Evolutionary conservation across 92 coral and sea anemone species (phyloP).

Genomic region (Actinernus sp.): DNA sequence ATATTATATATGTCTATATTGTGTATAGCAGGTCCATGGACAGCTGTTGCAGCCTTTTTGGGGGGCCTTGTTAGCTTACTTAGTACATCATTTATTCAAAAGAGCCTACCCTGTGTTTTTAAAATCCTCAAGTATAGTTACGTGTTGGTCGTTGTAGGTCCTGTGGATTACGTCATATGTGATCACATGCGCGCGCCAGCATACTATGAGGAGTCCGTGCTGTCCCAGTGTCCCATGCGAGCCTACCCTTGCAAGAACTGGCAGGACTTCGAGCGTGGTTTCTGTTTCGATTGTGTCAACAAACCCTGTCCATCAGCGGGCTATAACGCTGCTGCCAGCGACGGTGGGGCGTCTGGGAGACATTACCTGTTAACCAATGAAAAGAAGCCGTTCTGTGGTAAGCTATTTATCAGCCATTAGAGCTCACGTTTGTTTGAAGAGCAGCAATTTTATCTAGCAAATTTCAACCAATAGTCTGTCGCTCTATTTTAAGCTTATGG

Average conservation of each 20-base stretch:
- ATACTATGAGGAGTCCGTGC: constrained; percentile 72
- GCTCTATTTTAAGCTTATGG: too few relatives aligned
- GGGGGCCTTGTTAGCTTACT: background rate
- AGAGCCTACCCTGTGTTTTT: too few relatives aligned
- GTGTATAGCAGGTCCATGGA: too few relatives aligned
- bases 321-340: constrained; percentile 52
- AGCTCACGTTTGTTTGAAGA: too few relatives aligned
- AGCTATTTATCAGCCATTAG: too few relatives aligned
- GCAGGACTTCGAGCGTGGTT: constrained; percentile 76
- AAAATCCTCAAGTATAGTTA: background rate
- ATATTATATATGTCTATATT: too few relatives aligned
- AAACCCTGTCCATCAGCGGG: constrained; percentile 66
- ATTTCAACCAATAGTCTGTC: too few relatives aligned
- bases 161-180: constrained; percentile 51
- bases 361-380: constrained; percentile 49
- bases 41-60: too few relatives aligned
- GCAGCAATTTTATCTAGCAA: too few relatives aligned
- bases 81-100: too few relatives aligned
- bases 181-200: constrained; percentile 78
- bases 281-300: constrained; percentile 47
- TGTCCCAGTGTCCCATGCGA: constrained; percentile 70
- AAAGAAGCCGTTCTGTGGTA: constrained; percentile 70
- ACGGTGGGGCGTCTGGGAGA: constrained; percentile 45
- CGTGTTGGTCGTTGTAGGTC: constrained; percentile 13
- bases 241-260: constrained; percentile 66